Base-by-base conservation (phyloP, 2,797 vertebrate genomes). In the Psittacula echo region DNA sequence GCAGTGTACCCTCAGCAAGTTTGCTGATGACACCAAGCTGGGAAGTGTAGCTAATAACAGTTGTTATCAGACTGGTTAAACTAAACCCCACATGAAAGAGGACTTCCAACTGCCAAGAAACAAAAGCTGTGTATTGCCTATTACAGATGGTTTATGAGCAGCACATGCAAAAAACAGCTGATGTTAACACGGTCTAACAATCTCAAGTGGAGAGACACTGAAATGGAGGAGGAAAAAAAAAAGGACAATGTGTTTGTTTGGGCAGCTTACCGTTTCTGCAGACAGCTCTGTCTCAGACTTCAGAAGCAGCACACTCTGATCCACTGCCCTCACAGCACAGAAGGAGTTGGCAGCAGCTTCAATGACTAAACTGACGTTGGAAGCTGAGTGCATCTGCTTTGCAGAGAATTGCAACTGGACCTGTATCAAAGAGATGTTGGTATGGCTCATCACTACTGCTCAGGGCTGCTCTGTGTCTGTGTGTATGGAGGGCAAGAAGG, bases 311-410 rank as follows among this genome's bases (percentile, higher is more conserved):
- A 97, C 20, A 0, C 97, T 97, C 87, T 95, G 85, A 83, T 98
- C 98, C 94, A 98, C 96, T 17, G 96, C 97, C 16, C 84, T 85
- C 58, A 98, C 81, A 2, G 97, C 98, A 20, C 98, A 98, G 74
- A 97, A 44, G 9, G 98, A 98, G 42, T 92, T 82, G 29, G 97
- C 94, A 74, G 95, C 95, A 19, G 98, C 96, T 70, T 95, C 83
- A 30, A 98, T 71, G 37, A 68, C 56, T 24, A 98, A 90, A 21
- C 32, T 87, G 39, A 92, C 42, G 0, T 58, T 93, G 78, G 97
- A 97, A 73, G 97, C 96, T 4, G 98, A 96, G 14, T 51, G 85
- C 6, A 42, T 82, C 73, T 90, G 93, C 30, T 89, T 90, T 50
- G 87, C 64, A 5, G 96, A 97, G 94, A 98, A 98, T 34, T 88